Evolutionary conservation across 2,113 vertebrate genomes (phyloP).

Genomic region (Scophthalmus maximus): DNA sequence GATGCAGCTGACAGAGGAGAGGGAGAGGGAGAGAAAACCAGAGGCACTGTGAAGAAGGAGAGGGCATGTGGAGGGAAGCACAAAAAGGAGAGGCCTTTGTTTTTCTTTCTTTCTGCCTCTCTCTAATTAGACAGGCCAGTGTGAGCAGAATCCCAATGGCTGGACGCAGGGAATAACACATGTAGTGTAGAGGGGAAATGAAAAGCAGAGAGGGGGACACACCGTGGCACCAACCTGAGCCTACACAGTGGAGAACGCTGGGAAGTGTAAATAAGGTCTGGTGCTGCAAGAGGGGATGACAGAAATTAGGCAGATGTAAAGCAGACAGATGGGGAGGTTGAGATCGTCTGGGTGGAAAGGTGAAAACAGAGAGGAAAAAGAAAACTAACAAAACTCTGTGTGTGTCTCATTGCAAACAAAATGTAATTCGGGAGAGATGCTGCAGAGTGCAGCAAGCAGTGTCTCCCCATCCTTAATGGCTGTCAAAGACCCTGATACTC

Average conservation of each 20-base stretch:
- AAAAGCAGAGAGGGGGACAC: conserved; percentile 21
- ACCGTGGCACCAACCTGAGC: conserved; percentile 17
- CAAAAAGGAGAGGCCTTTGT: conserved; percentile 57
- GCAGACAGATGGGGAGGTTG: conserved; percentile 8
- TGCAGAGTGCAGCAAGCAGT: conserved; percentile 35
- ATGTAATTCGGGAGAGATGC: conserved; percentile 42
- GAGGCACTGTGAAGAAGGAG: conserved; percentile 39
- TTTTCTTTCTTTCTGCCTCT: conserved; percentile 68
- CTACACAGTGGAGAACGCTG: conserved; percentile 3
- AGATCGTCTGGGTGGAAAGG: not conserved
- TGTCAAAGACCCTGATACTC: conserved; percentile 30
- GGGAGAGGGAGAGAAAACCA: conserved; percentile 24
- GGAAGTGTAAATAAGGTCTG: conserved; percentile 24
- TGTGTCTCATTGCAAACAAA: conserved; percentile 24
- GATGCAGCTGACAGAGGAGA: conserved; percentile 60
- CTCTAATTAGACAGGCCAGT: conserved; percentile 78
- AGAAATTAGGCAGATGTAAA: conserved; percentile 15
- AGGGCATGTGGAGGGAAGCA: conserved; percentile 52
- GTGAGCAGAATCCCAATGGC: conserved; percentile 79
- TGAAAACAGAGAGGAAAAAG: not conserved
- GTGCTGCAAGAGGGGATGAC: conserved; percentile 8
- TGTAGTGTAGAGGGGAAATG: conserved; percentile 47
- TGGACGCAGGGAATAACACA: conserved; percentile 54
- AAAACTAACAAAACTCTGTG: not conserved
- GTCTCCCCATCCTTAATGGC: conserved; percentile 27